Evolutionary conservation across 2,797 vertebrate species (phyloP), one percentile per base, ranked within the genome.

Genomic region (Remorina albescens): DNA sequence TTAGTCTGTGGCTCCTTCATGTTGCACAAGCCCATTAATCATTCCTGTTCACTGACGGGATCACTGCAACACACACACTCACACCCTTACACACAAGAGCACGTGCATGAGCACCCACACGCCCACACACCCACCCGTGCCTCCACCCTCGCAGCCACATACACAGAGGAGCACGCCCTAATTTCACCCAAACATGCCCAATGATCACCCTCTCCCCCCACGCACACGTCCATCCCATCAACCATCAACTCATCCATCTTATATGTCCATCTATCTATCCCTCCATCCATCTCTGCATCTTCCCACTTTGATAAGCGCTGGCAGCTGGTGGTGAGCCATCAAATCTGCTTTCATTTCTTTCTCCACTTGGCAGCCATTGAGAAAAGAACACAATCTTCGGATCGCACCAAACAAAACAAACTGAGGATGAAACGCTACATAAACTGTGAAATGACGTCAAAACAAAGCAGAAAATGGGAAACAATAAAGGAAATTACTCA

Each of bases 21-120:
- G 85, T 90, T 71, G 86, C 79, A 86, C 76, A 58, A 49, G 74
- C 68, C 64, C 90, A 94, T 95, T 92, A 93, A 93, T 94, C 93
- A 93, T 89, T 73, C 51, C 51, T 70, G 65, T 25, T 77, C 78
- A 72, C 70, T 89, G 92, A 92, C 92, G 90, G 64, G 76, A 82
- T 54, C 74, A 82, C 70, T 70, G 73, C 68, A 46, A 58, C 68
- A 62, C 55, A 50, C 68, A 71, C 78, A 63, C 78, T 44, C 28
- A 75, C 73, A 71, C 75, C 37, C 72, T 75, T 54, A 44, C 62
- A 65, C 12, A 62, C 71, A 61, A 58, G 18, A 19, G 41, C 41
- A 81, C 59, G 82, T 44, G 78, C 80, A 78, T 64, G 75, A 74
- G 76, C 73, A 61, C 71, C 60, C 80, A 82, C 59, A 69, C n/a